Percentiles rank a stretch among this genome's conserved stretches.
Evolutionary conservation across 2,888 invertebrate species (phyloP).

Genomic region (Troides oblongomaculatus): DNA sequence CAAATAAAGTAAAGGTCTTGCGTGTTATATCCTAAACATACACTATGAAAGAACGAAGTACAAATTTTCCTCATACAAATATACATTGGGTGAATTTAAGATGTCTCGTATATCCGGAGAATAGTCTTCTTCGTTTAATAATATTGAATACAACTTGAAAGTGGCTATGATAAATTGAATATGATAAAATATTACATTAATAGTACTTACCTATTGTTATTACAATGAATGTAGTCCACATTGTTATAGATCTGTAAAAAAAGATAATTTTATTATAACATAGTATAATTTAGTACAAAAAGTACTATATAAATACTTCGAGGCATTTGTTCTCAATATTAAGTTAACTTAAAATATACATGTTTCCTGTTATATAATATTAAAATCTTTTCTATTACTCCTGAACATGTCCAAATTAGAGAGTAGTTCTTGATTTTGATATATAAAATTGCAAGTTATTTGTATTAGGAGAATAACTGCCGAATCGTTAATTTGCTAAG

Average conservation of each 20-base stretch:
- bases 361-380: no score
- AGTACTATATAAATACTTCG: background rate
- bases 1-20: background rate
- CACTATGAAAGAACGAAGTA: slow-evolving; percentile 4
- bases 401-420: no score
- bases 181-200: no score
- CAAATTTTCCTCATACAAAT: slow-evolving; percentile 12
- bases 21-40: slow-evolving; percentile 14
- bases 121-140: no score
- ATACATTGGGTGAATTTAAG: background rate
- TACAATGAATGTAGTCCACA: slow-evolving; percentile 8
- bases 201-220: slow-evolving; percentile 20
- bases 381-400: no score
- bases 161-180: no score
- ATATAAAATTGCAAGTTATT: no score
- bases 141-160: no score
- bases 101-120: background rate
- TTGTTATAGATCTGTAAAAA: slow-evolving; percentile 18
- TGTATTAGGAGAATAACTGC: no score
- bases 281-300: background rate
- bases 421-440: no score
- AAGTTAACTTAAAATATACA: no score
- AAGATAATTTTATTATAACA: background rate
- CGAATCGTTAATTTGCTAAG: no score
- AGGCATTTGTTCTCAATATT: background rate